Evolutionary conservation across 2,888 invertebrate species (phyloP).

Genomic region (Dione vanillae): DNA sequence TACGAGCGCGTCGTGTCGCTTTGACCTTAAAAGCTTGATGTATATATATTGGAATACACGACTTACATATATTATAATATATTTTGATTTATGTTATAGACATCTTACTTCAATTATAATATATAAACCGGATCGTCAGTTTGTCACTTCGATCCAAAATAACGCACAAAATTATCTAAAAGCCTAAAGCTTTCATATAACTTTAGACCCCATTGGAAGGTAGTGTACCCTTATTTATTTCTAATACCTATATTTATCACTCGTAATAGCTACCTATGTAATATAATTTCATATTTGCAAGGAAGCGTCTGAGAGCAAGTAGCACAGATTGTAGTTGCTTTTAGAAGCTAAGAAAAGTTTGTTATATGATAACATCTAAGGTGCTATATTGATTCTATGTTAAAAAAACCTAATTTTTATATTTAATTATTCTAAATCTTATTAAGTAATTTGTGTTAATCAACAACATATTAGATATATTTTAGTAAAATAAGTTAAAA

Average conservation of each 20-base stretch:
- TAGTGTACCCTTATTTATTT: neutral
- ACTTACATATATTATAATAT: neutral
- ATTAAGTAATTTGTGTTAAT: no score
- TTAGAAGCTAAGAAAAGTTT: neutral
- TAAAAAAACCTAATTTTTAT: no score
- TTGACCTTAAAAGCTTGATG: no score
- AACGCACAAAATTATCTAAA: slow-evolving; percentile 15
- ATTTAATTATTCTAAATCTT: no score
- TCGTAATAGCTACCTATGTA: neutral
- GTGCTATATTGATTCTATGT: no score
- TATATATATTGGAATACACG: no score
- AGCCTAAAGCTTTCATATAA: slow-evolving; percentile 7
- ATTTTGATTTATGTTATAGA: neutral
- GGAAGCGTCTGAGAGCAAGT: neutral
- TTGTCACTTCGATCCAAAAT: slow-evolving; percentile 18
- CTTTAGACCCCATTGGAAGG: neutral
- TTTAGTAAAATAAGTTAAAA: no score
- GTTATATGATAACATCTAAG: no score
- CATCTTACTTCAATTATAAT: no score
- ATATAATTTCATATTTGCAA: neutral
- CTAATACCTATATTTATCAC: neutral
- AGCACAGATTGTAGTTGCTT: neutral
- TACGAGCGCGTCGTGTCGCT: no score
- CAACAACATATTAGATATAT: no score
- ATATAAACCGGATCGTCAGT: no score